Evolutionary conservation across 1,140 invertebrate species (phyloP).

Genomic region (Drosophila navojoa): DNA sequence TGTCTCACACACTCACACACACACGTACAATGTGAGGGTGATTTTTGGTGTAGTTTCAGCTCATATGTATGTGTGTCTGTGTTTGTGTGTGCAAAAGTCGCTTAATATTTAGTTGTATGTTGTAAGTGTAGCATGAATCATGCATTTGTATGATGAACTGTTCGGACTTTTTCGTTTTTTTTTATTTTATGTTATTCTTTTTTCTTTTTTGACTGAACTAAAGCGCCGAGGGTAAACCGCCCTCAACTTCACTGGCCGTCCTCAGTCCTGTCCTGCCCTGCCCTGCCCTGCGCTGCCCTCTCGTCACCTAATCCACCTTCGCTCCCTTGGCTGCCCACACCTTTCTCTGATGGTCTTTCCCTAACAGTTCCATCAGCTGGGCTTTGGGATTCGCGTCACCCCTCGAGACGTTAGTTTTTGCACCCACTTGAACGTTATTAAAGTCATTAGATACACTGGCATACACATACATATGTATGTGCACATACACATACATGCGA

Average conservation of each 20-base stretch:
- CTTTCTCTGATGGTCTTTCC: neutral
- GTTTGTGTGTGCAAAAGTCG: constrained; percentile 24
- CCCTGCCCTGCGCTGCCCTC: neutral
- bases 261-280: too few species aligned
- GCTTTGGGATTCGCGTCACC: constrained; percentile 30
- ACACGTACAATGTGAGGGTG: constrained; percentile 11
- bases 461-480: constrained; percentile 5
- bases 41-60: constrained; percentile 2
- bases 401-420: constrained; percentile 39
- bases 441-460: constrained; percentile 44
- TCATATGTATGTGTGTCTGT: neutral
- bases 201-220: constrained; percentile 1
- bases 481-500: constrained; percentile 8
- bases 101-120: constrained; percentile 50
- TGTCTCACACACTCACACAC: neutral
- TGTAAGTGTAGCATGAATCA: constrained; percentile 48
- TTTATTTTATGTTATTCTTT: too few species aligned
- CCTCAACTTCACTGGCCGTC: neutral
- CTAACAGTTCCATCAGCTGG: neutral
- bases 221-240: constrained; percentile 23
- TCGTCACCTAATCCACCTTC: neutral
- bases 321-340: neutral
- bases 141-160: constrained; percentile 23
- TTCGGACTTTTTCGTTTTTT: neutral
- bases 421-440: constrained; percentile 47